These are phyloP conservation scores for Clinocottus analis DNA, from an alignment of 2,113 vertebrate species.

Conservation along the genomic window DNA sequence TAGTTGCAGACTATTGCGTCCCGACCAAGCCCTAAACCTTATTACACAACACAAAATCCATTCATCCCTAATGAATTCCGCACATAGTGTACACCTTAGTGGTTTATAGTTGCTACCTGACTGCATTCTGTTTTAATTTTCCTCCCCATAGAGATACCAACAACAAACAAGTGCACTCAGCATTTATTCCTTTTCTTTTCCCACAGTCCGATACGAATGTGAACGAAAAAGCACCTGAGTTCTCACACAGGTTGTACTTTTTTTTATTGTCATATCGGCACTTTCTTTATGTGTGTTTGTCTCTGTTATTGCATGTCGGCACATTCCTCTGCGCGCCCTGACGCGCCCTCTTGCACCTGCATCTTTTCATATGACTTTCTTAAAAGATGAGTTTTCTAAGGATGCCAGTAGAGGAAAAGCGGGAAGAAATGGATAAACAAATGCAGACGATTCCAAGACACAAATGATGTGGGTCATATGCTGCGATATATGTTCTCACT, in stretches of 20 bases:
- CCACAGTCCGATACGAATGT: not conserved
- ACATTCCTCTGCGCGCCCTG: not conserved
- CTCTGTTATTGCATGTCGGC: not conserved
- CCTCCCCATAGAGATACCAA: not conserved
- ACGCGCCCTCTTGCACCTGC: conserved; percentile 13
- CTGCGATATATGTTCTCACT: not conserved
- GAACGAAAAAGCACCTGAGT: not conserved
- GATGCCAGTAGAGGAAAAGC: not conserved
- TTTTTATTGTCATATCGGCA: not conserved
- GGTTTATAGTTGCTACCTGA: not conserved
- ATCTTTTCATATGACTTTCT: not conserved
- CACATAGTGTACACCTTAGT: not conserved
- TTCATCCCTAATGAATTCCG: not conserved
- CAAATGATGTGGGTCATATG: not conserved
- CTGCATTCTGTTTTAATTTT: not conserved
- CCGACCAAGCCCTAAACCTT: not conserved
- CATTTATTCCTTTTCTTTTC: not conserved
- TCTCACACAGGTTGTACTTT: conserved; percentile 12
- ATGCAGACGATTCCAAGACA: not conserved
- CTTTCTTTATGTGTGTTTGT: not conserved
- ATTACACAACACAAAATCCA: not conserved
- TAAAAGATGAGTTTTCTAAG: not conserved
- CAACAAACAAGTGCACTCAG: conserved; percentile 12
- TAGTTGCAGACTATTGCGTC: too few relatives aligned
- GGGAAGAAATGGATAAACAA: too few relatives aligned